Conservation (phyloP, 92 coral and sea anemone genomes). For the Bergia puertoricense region DNA sequence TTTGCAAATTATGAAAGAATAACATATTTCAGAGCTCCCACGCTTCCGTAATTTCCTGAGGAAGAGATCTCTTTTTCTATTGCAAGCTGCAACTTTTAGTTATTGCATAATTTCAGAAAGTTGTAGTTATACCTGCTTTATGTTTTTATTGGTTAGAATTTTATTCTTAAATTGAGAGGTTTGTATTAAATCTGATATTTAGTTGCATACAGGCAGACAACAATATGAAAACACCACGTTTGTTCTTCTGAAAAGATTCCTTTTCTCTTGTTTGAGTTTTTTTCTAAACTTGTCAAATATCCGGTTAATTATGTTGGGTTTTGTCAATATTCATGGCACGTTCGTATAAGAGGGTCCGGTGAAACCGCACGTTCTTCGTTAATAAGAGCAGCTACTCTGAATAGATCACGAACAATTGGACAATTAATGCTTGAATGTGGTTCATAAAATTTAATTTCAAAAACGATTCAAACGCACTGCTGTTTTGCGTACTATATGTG, state of each 20-base stretch:
- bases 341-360: background rate
- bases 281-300: background rate
- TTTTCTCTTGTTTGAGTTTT: background rate
- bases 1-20: background rate
- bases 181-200: background rate
- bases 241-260: background rate
- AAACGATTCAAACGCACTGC: background rate
- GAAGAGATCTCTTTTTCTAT: background rate
- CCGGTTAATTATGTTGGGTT: background rate
- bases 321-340: background rate
- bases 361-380: background rate
- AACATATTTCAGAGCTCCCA: background rate
- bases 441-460: background rate
- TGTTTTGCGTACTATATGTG: background rate
- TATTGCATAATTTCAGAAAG: background rate
- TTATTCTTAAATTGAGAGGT: background rate
- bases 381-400: background rate
- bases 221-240: background rate
- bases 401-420: background rate
- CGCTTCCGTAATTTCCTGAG: conserved; percentile 3
- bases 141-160: background rate
- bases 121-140: background rate
- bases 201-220: no score
- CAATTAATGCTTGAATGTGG: background rate
- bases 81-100: background rate